A percentile compares a stretch with the other conserved stretches of the same genome.
These are phyloP conservation scores for Porites lobata DNA, from an alignment of 92 coral and sea anemone genomes.

Conservation along the genomic window DNA sequence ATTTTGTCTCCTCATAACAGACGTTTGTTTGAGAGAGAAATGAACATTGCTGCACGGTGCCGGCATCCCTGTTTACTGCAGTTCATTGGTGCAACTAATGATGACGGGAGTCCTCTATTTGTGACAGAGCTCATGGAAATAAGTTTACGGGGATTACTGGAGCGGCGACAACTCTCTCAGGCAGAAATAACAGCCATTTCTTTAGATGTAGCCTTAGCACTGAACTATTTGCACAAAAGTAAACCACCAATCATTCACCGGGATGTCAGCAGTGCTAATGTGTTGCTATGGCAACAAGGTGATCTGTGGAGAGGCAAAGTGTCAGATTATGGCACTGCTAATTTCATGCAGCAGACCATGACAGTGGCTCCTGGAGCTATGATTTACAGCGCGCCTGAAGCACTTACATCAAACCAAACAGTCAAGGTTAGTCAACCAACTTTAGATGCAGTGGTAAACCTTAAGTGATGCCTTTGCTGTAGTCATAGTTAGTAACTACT, in stretches of 20 bases:
- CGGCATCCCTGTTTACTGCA: slow-evolving; percentile 91
- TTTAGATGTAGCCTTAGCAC: slow-evolving; percentile 77
- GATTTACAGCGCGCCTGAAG: slow-evolving; percentile 89
- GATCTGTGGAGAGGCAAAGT: slow-evolving; percentile 85
- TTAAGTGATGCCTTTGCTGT: too few relatives aligned
- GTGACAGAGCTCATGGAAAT: slow-evolving; percentile 86
- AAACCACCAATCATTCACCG: slow-evolving; percentile 91
- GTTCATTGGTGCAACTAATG: slow-evolving; percentile 92
- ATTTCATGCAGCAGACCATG: slow-evolving; percentile 84
- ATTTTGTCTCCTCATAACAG: slow-evolving; percentile 87
- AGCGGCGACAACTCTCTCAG: slow-evolving; percentile 57
- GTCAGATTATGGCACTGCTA: slow-evolving; percentile 94
- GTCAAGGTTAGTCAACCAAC: slow-evolving; percentile 67
- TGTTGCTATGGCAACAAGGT: slow-evolving; percentile 85
- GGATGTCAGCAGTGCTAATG: slow-evolving; percentile 93
- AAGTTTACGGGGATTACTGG: slow-evolving; percentile 75
- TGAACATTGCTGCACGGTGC: slow-evolving; percentile 90
- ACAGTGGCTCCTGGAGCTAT: slow-evolving; percentile 85
- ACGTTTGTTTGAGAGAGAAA: slow-evolving; percentile 89
- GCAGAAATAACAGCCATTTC: slow-evolving; percentile 62
- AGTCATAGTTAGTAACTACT: too few relatives aligned
- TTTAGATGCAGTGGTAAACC: too few relatives aligned
- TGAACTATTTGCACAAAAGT: slow-evolving; percentile 84
- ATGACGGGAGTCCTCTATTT: slow-evolving; percentile 74
- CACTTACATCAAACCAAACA: slow-evolving; percentile 79